A percentile compares a stretch with the other conserved stretches of the same genome.
These are phyloP conservation scores for Conopomorpha cramerella DNA, from an alignment of 1,140 invertebrate species.

Conservation along the genomic window DNA sequence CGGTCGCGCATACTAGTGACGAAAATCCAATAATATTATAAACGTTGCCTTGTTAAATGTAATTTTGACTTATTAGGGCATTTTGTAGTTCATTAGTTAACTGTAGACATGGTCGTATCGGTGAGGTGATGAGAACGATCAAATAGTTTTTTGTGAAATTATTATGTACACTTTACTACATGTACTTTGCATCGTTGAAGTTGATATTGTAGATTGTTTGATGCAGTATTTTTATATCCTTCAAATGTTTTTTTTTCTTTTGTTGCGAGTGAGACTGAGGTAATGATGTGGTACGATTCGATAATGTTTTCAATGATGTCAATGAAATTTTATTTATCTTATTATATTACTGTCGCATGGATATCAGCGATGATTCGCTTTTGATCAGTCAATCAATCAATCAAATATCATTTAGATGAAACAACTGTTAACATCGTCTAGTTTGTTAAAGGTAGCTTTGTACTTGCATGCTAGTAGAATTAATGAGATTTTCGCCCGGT, in stretches of 20 bases:
- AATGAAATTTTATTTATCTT: too few relatives aligned
- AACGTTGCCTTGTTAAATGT: constrained; percentile 51
- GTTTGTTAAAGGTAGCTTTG: constrained; percentile 38
- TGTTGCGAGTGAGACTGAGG: constrained; percentile 51
- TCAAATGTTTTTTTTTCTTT: constrained; percentile 27
- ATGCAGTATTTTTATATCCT: constrained; percentile 54
- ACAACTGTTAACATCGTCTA: constrained; percentile 26
- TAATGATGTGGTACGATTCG: constrained; percentile 52
- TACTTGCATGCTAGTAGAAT: constrained; percentile 46
- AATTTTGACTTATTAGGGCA: constrained; percentile 52
- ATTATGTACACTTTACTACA: constrained; percentile 15
- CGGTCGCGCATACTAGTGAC: constrained; percentile 61
- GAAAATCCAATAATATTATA: constrained; percentile 61
- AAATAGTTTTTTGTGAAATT: constrained; percentile 44
- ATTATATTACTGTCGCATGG: constrained; percentile 31
- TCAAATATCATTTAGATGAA: constrained; percentile 13
- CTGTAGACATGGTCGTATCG: constrained; percentile 46
- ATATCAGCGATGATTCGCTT: too few relatives aligned
- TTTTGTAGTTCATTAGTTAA: constrained; percentile 53
- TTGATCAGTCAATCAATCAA: too few relatives aligned
- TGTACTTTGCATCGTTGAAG: constrained; percentile 16
- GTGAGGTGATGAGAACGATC: constrained; percentile 39
- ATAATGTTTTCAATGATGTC: too few relatives aligned
- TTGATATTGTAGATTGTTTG: constrained; percentile 25
- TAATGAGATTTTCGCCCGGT: constrained; percentile 53